Conservation (phyloP, 2,888 invertebrate genomes). For the Zygaena filipendulae region DNA sequence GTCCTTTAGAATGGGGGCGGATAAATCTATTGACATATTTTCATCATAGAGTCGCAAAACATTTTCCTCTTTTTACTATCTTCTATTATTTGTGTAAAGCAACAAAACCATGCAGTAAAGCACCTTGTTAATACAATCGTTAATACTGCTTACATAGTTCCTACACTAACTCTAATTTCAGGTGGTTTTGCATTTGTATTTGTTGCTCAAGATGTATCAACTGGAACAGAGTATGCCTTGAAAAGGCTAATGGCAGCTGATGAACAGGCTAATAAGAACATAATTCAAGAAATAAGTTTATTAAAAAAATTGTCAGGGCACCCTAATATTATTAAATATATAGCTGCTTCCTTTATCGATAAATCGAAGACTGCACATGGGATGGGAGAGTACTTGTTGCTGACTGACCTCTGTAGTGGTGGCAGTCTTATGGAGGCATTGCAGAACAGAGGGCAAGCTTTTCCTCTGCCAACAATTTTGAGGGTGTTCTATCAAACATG, state of each 20-base stretch:
- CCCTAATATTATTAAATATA: constrained; percentile 90
- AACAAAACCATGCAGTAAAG: too few species aligned
- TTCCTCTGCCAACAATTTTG: constrained; percentile 77
- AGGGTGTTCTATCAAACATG: constrained; percentile 93
- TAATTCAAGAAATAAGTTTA: constrained; percentile 84
- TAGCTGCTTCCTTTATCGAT: constrained; percentile 85
- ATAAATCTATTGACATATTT: too few species aligned
- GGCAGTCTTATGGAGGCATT: constrained; percentile 76
- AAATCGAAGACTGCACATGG: constrained; percentile 83
- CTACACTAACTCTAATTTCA: constrained; percentile 67
- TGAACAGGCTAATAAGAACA: constrained; percentile 81
- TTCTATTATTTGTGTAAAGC: too few species aligned
- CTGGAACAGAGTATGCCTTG: constrained; percentile 91
- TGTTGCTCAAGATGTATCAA: constrained; percentile 89
- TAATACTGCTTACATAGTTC: too few species aligned
- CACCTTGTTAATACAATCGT: too few species aligned
- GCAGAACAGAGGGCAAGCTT: constrained; percentile 67
- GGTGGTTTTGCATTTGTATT: constrained; percentile 97
- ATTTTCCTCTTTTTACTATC: too few species aligned
- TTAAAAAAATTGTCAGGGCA: constrained; percentile 92
- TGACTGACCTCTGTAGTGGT: constrained; percentile 95
- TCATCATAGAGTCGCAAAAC: too few species aligned
- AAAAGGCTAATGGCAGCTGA: constrained; percentile 89
- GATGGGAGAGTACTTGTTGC: constrained; percentile 88
- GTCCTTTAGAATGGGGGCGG: constrained; percentile 25